Conservation (phyloP, 2,113 vertebrate species). For the Elaphurus davidianus region DNA sequence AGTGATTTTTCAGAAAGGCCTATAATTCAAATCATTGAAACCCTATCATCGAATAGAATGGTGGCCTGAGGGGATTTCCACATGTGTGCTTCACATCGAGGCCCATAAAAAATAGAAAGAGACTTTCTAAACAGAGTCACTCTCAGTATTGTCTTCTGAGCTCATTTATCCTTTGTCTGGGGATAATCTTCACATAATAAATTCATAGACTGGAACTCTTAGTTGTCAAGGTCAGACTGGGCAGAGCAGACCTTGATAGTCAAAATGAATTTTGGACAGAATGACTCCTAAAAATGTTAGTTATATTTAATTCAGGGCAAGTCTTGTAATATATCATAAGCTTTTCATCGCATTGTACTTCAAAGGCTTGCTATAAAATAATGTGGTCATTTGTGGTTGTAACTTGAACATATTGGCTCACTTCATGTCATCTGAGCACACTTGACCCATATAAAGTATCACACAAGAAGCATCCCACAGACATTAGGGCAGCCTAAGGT, state of each 20-base stretch:
- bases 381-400: neutral
- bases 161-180: neutral
- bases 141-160: conserved; percentile 35
- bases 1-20: conserved; percentile 53
- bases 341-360: conserved; percentile 29
- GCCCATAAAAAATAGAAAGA: conserved; percentile 29
- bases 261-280: conserved; percentile 38
- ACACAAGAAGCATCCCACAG: neutral
- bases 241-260: neutral
- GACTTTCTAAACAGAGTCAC: conserved; percentile 15
- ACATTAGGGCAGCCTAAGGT: neutral
- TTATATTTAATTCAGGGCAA: conserved; percentile 36
- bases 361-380: neutral
- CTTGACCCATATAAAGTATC: neutral
- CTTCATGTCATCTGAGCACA: neutral
- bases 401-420: neutral
- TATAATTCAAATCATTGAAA: conserved; percentile 60
- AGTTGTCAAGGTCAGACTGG: conserved; percentile 47
- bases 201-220: conserved; percentile 4
- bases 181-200: conserved; percentile 32
- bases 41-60: neutral
- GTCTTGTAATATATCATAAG: neutral
- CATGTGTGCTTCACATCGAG: neutral
- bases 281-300: conserved; percentile 41
- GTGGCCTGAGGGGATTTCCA: conserved; percentile 36